phyloP scores from a whole-genome alignment of 2,113 vertebrate species.

The Forbesichthys papilliferus region DNA sequence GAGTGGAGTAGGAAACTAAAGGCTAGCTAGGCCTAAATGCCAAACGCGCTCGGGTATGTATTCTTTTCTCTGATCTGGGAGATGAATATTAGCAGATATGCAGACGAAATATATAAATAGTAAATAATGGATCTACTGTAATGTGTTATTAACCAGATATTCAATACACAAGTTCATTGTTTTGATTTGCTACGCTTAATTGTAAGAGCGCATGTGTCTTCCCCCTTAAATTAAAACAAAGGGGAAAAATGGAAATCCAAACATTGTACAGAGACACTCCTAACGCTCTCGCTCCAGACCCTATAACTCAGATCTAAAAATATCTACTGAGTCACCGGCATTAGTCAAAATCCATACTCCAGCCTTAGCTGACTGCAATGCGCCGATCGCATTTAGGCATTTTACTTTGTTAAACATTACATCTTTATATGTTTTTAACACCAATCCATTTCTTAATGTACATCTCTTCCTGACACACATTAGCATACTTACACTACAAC shows the following conservation, averaged over 20 bases:
- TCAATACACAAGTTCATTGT: too few species aligned
- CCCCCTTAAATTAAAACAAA: background rate
- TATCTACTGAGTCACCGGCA: constrained; percentile 60
- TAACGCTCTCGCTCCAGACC: constrained; percentile 28
- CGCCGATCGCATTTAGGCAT: too few species aligned
- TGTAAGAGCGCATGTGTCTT: too few species aligned
- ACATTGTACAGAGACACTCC: constrained; percentile 19
- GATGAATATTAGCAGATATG: constrained; percentile 7
- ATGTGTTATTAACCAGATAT: too few species aligned
- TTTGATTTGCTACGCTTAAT: too few species aligned
- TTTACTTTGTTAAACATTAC: too few species aligned
- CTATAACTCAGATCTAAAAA: constrained; percentile 63
- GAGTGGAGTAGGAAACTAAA: background rate
- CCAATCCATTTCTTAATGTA: background rate
- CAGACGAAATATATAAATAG: background rate
- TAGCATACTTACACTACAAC: constrained; percentile 18
- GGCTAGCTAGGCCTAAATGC: too few species aligned
- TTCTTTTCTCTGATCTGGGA: constrained; percentile 14
- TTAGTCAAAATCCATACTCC: constrained; percentile 39
- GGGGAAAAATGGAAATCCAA: constrained; percentile 22
- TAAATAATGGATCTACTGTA: too few species aligned
- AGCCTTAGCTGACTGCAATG: constrained; percentile 31
- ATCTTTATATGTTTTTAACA: too few species aligned
- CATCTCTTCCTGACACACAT: background rate
- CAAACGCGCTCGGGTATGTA: background rate